phyloP scores from a whole-genome alignment of 1,140 invertebrate genomes.

The Dryas iulia region DNA sequence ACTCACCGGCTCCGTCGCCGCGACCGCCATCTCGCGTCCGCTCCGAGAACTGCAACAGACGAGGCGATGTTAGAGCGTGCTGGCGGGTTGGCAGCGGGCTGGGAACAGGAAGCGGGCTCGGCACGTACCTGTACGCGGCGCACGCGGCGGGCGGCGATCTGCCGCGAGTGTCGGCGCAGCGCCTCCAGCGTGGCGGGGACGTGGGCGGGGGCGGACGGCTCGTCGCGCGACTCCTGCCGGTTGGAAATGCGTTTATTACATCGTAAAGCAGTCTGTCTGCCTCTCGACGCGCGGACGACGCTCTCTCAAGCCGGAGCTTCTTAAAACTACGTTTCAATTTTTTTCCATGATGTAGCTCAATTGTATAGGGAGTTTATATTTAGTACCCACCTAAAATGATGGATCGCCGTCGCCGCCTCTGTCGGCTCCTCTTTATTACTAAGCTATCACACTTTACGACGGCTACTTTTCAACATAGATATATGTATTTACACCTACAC shows the following conservation, averaged over 20 bases:
- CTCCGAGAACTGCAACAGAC: constrained; percentile 64
- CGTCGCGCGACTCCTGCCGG: constrained; percentile 30
- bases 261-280: constrained; percentile 24
- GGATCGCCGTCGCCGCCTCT: constrained; percentile 22
- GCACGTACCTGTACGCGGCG: constrained; percentile 83
- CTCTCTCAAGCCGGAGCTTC: background rate
- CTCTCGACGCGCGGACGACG: constrained; percentile 5
- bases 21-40: constrained; percentile 58
- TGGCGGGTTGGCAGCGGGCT: background rate
- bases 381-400: constrained; percentile 29
- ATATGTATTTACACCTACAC: background rate
- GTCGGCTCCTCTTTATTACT: constrained; percentile 1
- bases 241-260: constrained; percentile 44
- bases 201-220: constrained; percentile 18
- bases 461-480: background rate
- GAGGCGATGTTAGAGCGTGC: background rate
- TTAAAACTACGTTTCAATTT: constrained; percentile 20
- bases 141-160: constrained; percentile 85
- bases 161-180: constrained; percentile 85
- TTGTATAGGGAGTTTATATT: constrained; percentile 22
- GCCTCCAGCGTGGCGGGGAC: constrained; percentile 82
- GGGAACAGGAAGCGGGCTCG: background rate
- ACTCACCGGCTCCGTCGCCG: constrained; percentile 60
- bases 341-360: constrained; percentile 16
- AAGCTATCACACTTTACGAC: background rate